Evolutionary conservation across 2,113 vertebrate species (phyloP), one percentile per base, ranked within the genome.

Genomic region (Cololabis saira): DNA sequence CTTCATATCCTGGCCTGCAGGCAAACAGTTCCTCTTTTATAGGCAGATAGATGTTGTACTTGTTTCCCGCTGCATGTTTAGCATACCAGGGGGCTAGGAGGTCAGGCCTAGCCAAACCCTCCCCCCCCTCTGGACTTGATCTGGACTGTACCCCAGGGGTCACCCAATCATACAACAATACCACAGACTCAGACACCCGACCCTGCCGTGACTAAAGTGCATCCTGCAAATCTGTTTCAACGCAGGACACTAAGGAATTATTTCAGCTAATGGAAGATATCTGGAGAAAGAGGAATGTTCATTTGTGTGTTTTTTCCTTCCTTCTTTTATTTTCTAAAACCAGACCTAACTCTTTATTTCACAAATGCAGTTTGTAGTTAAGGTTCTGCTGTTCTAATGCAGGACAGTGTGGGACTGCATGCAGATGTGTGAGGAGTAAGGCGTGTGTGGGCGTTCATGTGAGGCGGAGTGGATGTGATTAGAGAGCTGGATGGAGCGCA

Each of bases 1-100:
- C 72, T 69, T 85, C 71, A 53, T 71, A 74, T 81, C 73, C 81
- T 63, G n/a, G 82, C 78, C 82, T 75, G 62, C 66, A 81, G 70
- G 76, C 74, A 75, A 81, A 90, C 85, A 89, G 77, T 72, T 63
- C 55, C 61, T 30, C 77, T 75, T 83, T 84, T 85, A 74, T 77
- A 17, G 74, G 73, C 64, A 80, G 82, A 90, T 81, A 85, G 83
- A 89, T 80, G 74, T 68, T 76, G 51, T 74, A 67, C 79, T 81
- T 90, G 84, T 83, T 80, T 89, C 84, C 80, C 67, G 74, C 72
- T 64, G 30, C 90, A 89, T 93, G 72, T 83, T 90, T 77, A 67
- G 71, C 86, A 92, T 93, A 65, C 92, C 90, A 59, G 74, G 56
- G 56, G 64, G 42, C 66, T 55, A 55, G 71, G 75, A 86, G 88